phyloP scores from a whole-genome alignment of 2,797 vertebrate genomes.

The Artibeus jamaicensis region DNA sequence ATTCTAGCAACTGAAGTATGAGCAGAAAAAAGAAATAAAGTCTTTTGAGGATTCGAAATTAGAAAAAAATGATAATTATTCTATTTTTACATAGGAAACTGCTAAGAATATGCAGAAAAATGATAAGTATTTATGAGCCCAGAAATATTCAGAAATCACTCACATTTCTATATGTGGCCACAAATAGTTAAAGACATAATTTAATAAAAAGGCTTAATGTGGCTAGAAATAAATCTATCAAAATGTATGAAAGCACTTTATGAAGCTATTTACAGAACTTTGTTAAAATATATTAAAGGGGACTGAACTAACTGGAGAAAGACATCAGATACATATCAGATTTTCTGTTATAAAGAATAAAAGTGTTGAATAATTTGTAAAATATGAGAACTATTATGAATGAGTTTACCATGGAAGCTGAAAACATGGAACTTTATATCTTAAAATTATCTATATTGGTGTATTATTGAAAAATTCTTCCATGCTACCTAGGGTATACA shows the following conservation, averaged over 20 bases:
- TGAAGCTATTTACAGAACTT: not conserved
- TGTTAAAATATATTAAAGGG: not conserved
- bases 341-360: not conserved
- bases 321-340: not conserved
- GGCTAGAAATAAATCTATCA: not conserved
- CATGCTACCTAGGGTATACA: not conserved
- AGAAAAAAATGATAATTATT: not conserved
- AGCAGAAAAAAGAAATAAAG: not conserved
- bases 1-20: not conserved
- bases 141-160: not conserved
- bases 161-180: not conserved
- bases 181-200: not conserved
- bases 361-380: constrained; percentile 5
- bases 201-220: not conserved
- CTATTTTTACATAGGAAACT: not conserved
- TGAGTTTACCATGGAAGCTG: not conserved
- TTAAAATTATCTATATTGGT: not conserved
- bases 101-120: not conserved
- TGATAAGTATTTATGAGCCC: not conserved
- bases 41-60: not conserved
- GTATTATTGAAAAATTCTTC: not conserved
- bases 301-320: not conserved
- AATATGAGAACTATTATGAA: not conserved
- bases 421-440: not conserved
- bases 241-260: not conserved